Evolutionary conservation across 2,888 invertebrate species (phyloP), one percentile per base, ranked within the genome.

Genomic region (Tridacna crocea): DNA sequence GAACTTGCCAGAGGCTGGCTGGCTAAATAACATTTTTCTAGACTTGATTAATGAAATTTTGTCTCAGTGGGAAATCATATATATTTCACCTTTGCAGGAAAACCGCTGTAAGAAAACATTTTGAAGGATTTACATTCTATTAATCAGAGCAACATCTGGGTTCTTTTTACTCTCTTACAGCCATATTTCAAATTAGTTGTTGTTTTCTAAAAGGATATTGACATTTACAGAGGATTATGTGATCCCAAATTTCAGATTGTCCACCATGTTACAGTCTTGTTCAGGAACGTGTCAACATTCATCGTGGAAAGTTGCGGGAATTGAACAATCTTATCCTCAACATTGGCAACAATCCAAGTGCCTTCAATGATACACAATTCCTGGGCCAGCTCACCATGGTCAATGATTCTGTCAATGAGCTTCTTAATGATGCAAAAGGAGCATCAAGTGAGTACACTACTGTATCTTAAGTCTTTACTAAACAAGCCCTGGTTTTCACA

Each of bases 181-280:
- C n/a, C 36, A 36, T 36, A 36, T 36, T 36, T 36, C 36, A 36
- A 36, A 36, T 36, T 36, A 4, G 8, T 2, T 36, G 36, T 36
- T 36, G 36, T 4, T 36, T 36, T 36, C 8, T 36, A 36, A 36
- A n/a, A 36, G 2, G 36, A 36, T 55, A 11, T 55, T 55, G 55
- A 55, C 15, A 55, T 55, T 15, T 55, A 19, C 19, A 19, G 55
- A 55, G 10, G 19, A 19, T 6, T 6, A 55, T 55, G 3, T 58
- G 55, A 12, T 58, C 19, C 27, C 46, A 26, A 15, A 63, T 80
- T 51, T n/a, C 87, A 92, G 93, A 93, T 72, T 99, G 99, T 93
- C 98, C 98, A 0, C 96, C 97, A 15, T 99, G 99, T 94, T 99
- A 99, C 94, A 98, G 98, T 93, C 95, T 99, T 15, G 98, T 99